These are phyloP conservation scores for Poicephalus gulielmi DNA, from an alignment of 2,113 vertebrate genomes.

Conservation along the genomic window DNA sequence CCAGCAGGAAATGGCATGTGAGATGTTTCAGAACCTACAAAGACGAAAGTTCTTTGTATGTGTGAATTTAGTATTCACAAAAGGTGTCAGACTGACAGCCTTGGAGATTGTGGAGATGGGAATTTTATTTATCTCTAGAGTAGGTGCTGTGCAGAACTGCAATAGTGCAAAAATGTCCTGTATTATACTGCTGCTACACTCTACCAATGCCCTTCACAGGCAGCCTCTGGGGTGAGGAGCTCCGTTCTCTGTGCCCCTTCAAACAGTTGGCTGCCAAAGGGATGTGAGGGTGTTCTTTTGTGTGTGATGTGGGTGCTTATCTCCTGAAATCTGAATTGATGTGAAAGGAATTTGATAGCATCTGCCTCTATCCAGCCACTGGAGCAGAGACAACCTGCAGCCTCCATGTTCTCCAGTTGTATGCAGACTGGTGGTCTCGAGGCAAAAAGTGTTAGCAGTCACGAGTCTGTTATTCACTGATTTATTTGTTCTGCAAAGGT, in stretches of 20 bases:
- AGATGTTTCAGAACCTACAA: conserved; percentile 52
- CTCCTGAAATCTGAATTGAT: conserved; percentile 5
- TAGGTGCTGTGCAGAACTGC: conserved; percentile 35
- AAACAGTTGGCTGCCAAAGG: background rate
- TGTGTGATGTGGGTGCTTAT: background rate
- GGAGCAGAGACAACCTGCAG: background rate
- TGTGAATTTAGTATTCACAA: conserved; percentile 61
- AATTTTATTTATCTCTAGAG: conserved; percentile 53
- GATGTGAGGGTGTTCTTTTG: background rate
- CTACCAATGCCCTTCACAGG: background rate
- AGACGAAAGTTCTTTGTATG: conserved; percentile 63
- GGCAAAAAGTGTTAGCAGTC: background rate
- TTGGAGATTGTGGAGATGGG: conserved; percentile 27
- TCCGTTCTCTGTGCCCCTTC: background rate
- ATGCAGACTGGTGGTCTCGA: accelerated
- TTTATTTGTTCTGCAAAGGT: background rate
- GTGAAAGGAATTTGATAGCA: background rate
- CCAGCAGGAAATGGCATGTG: background rate
- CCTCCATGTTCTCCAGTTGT: background rate
- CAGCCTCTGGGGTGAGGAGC: background rate
- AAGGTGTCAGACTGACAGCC: conserved; percentile 61
- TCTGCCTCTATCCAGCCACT: background rate
- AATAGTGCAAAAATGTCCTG: background rate
- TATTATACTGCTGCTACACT: background rate
- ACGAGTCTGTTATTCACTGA: background rate